Evolutionary conservation across 2,888 invertebrate species (phyloP).

Genomic region (Microchrysa polita): DNA sequence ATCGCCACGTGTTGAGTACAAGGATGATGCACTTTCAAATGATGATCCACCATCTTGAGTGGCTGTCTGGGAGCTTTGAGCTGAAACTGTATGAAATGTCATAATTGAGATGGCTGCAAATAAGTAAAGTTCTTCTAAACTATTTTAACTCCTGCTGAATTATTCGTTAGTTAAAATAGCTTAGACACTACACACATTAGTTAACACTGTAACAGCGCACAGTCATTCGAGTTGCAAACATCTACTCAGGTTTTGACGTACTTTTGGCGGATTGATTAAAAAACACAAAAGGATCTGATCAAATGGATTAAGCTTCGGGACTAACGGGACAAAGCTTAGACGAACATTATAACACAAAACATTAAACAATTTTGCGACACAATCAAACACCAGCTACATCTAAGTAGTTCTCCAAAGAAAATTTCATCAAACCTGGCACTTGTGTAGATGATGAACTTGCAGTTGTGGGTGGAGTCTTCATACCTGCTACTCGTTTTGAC

Average conservation of each 20-base stretch:
- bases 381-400: constrained; percentile 41
- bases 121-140: not conserved
- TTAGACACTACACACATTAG: not conserved
- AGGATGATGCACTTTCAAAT: constrained; percentile 86
- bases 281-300: not conserved
- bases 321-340: constrained; percentile 53
- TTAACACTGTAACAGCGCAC: not conserved
- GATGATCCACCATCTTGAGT: constrained; percentile 83
- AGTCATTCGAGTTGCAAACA: too few relatives aligned
- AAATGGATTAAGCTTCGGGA: constrained; percentile 59
- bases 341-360: constrained; percentile 14
- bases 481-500: constrained; percentile 70
- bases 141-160: not conserved
- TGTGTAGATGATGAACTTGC: constrained; percentile 63
- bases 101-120: not conserved
- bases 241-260: not conserved
- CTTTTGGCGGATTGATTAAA: not conserved
- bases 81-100: constrained; percentile 57
- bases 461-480: constrained; percentile 65
- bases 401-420: not conserved
- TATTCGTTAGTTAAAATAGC: not conserved
- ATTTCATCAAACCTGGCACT: constrained; percentile 64
- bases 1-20: constrained; percentile 82
- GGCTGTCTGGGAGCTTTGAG: constrained; percentile 66
- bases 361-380: constrained; percentile 37